Base-by-base conservation (phyloP, 2,888 invertebrate species). In the Falcaria lacertinaria region DNA sequence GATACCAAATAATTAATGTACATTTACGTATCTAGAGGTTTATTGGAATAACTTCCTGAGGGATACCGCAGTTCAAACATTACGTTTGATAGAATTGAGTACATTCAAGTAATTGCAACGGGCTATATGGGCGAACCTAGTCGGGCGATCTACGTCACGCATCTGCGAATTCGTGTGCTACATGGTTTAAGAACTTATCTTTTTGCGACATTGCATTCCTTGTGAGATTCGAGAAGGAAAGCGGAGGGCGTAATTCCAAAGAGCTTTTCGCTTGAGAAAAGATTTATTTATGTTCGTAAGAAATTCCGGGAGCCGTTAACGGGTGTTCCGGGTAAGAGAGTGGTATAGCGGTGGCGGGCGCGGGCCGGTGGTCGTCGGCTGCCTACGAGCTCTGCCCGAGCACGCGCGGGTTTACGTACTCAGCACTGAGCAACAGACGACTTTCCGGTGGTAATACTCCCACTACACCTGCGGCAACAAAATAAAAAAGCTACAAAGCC, bases 391-490 rank as follows among this genome's bases (percentile, higher is more conserved):
- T 80, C 72, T 89, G 90, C 57, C 90, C 89, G 77, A 91, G 81
- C 77, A 77, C 77, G 69, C 81, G 79, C 73, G 81, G 76, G 78
- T 76, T 88, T 82, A 91, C 82, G 80, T 90, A 92, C 89, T 92
- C 92, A 74, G 90, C 90, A 77, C 91, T 90, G 75, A 92, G 90
- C 88, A 91, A 82, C 73, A 86, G 90, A 73, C 91, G 90, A 84
- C 90, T 91, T 85, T 92, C 92, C 84, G 91, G 89, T 68, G 85
- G 80, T 81, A 92, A 80, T 68, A 92, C 90, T 86, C 91, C 91
- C 90, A 92, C 90, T 83, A 92, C 82, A 91, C 91, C 91, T 91
- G 89, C 79, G 80, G 83, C 83, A 87, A 89, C 80, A 90, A 89
- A 89, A 87, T 79, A 85, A 84, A 84, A 84, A 80, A 73, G 80